Base-by-base conservation (phyloP, 2,888 invertebrate genomes). In the Xanthorhoe designata region DNA sequence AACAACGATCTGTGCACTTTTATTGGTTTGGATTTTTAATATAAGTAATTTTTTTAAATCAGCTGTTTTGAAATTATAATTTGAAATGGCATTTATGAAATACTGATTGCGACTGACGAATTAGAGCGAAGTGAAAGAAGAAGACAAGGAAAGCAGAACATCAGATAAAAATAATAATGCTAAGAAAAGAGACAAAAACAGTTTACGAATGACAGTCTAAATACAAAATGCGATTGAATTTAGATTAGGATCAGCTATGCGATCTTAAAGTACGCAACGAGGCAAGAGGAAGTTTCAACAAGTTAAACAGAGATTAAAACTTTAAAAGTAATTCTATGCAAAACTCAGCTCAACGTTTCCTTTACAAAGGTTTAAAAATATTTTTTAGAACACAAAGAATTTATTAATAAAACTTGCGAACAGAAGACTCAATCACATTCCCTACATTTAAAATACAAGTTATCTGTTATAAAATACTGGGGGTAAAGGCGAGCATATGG, bases 231-330 rank as follows among this genome's bases (percentile, higher is more conserved):
- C 47, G 47, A 17, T 17, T 47, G 47, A 7, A 47, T 17, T 45
- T 15, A 45, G 45, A 15, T 45, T 15, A n/a, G 45, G 17, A 7
- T 17, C 9, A 56, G 17, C 15, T 4, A 17, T 56, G n/a, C 24
- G 8, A 42, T 45, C 29, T 47, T 19, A 3, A 9, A 15, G 32
- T 32, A 60, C 42, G 19, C 42, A 58, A 64, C 56, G 29, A 52
- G 69, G 66, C 64, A 62, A 61, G 62, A 58, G 58, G 32, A 70
- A 72, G 66, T 66, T 74, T 64, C 60, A 64, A 59, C 66, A 74
- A 71, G 65, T 74, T 74, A 78, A 73, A 75, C 66, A 63, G 64
- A 73, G 73, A 73, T 74, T 74, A 71, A 70, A 77, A 74, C 72
- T 76, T 75, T 57, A 70, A 72, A 72, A 71, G 67, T 75, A 74